Conservation (phyloP, 2,888 invertebrate species). For the Flabesymbios commensalis region DNA sequence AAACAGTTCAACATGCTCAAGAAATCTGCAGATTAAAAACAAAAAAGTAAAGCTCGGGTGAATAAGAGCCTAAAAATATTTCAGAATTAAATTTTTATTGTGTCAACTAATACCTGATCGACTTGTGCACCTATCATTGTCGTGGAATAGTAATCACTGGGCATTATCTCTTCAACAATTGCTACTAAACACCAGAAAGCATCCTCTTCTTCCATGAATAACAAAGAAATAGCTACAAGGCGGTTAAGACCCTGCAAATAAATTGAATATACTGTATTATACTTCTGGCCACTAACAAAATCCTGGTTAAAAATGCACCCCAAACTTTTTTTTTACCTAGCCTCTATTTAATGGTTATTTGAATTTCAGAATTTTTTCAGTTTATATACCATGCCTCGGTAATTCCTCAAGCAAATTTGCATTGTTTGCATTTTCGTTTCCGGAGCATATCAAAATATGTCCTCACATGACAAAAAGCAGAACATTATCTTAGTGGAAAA, state of each 20-base stretch:
- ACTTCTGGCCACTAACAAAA: not conserved
- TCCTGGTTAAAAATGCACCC: not conserved
- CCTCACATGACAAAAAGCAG: too few species aligned
- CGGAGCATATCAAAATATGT: too few species aligned
- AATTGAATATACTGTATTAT: not conserved
- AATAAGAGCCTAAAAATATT: too few species aligned
- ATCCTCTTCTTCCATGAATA: constrained; percentile 66
- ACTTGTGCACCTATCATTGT: constrained; percentile 66
- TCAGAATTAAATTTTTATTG: too few species aligned
- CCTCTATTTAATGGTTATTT: not conserved
- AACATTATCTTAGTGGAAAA: too few species aligned
- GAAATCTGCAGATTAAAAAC: too few species aligned
- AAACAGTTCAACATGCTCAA: too few species aligned
- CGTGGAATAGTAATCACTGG: constrained; percentile 64
- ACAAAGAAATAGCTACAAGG: constrained; percentile 65
- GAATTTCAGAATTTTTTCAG: not conserved
- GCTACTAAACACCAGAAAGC: constrained; percentile 67
- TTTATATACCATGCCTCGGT: too few species aligned
- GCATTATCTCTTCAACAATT: constrained; percentile 65
- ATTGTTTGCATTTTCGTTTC: too few species aligned
- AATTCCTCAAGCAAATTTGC: too few species aligned
- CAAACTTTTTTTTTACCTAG: not conserved
- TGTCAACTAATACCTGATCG: constrained; percentile 66
- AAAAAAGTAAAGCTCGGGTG: too few species aligned
- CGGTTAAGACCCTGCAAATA: constrained; percentile 66